These are phyloP conservation scores for Bellardia bayeri DNA, from an alignment of 2,888 invertebrate genomes.

Conservation along the genomic window DNA sequence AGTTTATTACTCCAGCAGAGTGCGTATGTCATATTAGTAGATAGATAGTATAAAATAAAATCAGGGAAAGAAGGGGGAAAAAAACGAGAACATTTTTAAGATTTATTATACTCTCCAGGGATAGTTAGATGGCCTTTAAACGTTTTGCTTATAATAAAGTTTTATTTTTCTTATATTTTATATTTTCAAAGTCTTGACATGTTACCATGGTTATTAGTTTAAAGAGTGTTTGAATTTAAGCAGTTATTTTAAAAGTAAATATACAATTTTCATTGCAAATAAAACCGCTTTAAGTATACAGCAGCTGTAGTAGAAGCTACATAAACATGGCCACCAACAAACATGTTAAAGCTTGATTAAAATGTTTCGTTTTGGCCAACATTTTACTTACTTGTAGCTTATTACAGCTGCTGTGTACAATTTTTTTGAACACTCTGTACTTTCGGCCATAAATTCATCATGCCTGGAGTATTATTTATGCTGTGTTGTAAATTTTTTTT, in stretches of 20 bases:
- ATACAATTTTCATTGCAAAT: no score
- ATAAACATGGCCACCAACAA: no score
- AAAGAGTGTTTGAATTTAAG: neutral
- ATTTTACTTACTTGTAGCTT: no score
- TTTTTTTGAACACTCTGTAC: neutral
- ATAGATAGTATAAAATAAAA: conserved; percentile 15
- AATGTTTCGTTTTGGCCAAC: no score
- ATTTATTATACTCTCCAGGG: conserved; percentile 58
- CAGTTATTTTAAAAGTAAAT: no score
- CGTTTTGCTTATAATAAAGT: conserved; percentile 22
- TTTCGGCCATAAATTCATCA: neutral
- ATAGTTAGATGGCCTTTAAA: conserved; percentile 32
- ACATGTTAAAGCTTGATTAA: no score
- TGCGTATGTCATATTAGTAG: conserved; percentile 40
- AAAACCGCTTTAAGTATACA: no score
- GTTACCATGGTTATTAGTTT: neutral
- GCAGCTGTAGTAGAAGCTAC: no score
- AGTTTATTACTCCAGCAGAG: conserved; percentile 19
- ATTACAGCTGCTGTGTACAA: no score
- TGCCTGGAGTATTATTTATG: neutral
- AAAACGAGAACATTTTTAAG: conserved; percentile 31
- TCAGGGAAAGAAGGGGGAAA: conserved; percentile 16
- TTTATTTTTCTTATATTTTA: neutral
- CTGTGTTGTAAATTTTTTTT: neutral
- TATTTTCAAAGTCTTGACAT: neutral